phyloP scores from a whole-genome alignment of 2,888 invertebrate genomes.

The Monochamus alternatus region DNA sequence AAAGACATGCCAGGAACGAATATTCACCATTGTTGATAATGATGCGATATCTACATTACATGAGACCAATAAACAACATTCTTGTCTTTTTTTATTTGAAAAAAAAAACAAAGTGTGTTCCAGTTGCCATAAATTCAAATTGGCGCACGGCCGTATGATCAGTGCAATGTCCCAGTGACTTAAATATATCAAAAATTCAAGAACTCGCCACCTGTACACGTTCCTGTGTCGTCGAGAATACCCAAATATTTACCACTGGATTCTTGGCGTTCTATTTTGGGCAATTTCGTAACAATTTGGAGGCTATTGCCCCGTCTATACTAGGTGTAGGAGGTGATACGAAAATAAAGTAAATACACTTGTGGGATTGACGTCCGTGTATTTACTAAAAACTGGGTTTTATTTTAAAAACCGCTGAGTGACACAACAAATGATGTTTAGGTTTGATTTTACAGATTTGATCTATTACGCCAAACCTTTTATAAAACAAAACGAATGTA shows the following conservation, averaged over 20 bases:
- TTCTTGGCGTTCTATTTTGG: slow-evolving; percentile 11
- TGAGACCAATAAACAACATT: no score
- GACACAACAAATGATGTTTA: not conserved
- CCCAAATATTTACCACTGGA: not conserved
- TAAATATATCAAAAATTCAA: not conserved
- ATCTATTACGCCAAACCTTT: no score
- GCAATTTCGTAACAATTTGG: slow-evolving; percentile 18
- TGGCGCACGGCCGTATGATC: not conserved
- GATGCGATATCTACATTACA: no score
- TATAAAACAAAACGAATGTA: no score
- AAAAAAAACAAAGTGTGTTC: no score
- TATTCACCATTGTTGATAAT: no score
- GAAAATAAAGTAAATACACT: slow-evolving; percentile 8
- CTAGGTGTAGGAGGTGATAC: slow-evolving; percentile 14
- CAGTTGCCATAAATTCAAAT: not conserved
- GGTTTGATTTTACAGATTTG: not conserved
- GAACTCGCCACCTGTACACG: not conserved
- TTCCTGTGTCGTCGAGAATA: not conserved
- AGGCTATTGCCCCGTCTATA: slow-evolving; percentile 20
- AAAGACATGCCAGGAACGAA: no score
- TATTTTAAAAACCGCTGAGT: not conserved
- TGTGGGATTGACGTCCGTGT: not conserved
- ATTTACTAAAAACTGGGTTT: not conserved
- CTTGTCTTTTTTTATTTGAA: no score
- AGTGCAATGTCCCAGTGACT: not conserved